A percentile compares a stretch with the other conserved stretches of the same genome.
These are phyloP conservation scores for Dolichotis patagonum DNA, from an alignment of 2,113 vertebrate species.

Conservation along the genomic window DNA sequence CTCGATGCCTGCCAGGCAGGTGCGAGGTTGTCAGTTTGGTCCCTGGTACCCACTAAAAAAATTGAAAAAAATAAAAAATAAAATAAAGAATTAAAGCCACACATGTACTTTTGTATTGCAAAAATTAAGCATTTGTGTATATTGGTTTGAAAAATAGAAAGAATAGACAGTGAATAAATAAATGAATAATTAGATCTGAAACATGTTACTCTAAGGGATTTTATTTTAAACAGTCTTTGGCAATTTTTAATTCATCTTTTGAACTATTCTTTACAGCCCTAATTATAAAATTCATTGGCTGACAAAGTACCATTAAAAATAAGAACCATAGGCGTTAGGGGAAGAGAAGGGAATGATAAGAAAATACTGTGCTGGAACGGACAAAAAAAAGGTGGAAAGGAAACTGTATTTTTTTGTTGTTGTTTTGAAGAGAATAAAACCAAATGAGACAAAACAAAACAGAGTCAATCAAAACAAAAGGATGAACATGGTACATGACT, in stretches of 20 bases:
- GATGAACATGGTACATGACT: too few relatives aligned
- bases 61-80: too few relatives aligned
- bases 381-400: neutral
- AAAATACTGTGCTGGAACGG: neutral
- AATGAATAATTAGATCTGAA: neutral
- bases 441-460: too few relatives aligned
- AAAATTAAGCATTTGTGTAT: neutral
- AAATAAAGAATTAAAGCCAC: neutral
- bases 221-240: neutral
- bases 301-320: neutral
- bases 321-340: neutral
- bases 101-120: neutral
- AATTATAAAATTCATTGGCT: neutral
- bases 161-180: neutral
- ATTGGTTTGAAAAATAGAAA: conserved; percentile 5
- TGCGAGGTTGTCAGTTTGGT: too few relatives aligned
- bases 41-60: too few relatives aligned
- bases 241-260: conserved; percentile 29
- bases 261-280: neutral
- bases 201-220: neutral
- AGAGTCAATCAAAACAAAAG: too few relatives aligned
- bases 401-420: too few relatives aligned
- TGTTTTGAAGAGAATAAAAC: too few relatives aligned
- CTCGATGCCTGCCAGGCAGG: too few relatives aligned
- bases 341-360: neutral